Base-by-base conservation (phyloP, 2,113 vertebrate genomes). In the Prinia subflava region DNA sequence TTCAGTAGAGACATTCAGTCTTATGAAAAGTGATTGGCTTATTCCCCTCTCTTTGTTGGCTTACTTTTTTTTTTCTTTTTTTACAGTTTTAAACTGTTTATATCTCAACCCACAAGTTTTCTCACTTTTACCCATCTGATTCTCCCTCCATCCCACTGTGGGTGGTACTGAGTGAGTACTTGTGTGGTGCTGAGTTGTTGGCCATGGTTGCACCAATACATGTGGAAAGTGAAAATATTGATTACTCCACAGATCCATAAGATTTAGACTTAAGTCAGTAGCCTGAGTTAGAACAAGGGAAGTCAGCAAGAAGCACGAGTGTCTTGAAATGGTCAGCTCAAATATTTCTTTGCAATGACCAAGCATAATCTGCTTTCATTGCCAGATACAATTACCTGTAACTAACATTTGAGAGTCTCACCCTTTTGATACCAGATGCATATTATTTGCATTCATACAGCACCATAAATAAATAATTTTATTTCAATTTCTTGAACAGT, bases 1-100 rank as follows among this genome's bases (percentile, higher is more conserved):
- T 59, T 31, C 0, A 1, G 1, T 33, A 62, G 31, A 77, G 9
- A 31, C 1, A 1, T 31, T 52, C 13, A 53, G n/a, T 56, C 9
- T 81, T 69, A 14, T 39, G 28, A 83, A 33, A 87, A 65, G 30
- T 59, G 31, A 37, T 39, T 70, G 22, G 10, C n/a, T 62, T 59
- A 7, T 28, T 60, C 53, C n/a, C 56, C 2, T 31, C 53, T 63
- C 3, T 46, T 42, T 42, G 17, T 18, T 25, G 9, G 31, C 4
- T 14, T 13, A 22, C 5, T 28, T 28, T 28, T n/a, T 27, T 47
- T 25, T 25, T 39, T 24, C 5, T 8, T 13, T 13, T 35, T 22
- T 14, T 10, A 13, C 15, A 17, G 6, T 41, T 46, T 79, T 35
- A 49, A 76, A 62, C 8, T 62, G 5, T 67, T 46, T 56, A 68